Evolutionary conservation across 2,797 vertebrate species (phyloP), one percentile per base, ranked within the genome.

Genomic region (Silurus aristotelis): DNA sequence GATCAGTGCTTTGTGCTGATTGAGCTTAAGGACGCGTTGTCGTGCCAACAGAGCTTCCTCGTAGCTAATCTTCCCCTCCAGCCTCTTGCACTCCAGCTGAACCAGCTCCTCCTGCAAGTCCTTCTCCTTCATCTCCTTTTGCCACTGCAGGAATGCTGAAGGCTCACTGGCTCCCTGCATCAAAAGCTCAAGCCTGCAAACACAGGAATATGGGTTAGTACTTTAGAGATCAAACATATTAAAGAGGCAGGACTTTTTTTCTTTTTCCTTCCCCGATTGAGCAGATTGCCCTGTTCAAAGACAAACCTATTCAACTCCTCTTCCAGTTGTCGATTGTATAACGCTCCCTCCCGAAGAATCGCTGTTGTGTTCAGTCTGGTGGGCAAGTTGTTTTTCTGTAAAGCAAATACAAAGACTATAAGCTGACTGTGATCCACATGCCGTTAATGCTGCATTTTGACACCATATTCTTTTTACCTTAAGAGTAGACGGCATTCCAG

Each of bases 351-450:
- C 77, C 98, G 95, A 87, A 98, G 91, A 89, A 98, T 96, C 84
- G 96, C 93, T 0, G 98, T 94, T 1, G 94, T 93, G 90, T 99
- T 99, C 88, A 99, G 92, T 93, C 95, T 97, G 89, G 98, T 92
- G 0, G 96, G 94, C 87, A 92, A 66, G 22, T 84, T 94, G 85
- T 93, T 92, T 17, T 84, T 90, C 97, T 98, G 91, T 71, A 15
- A 80, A 87, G 61, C 15, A 86, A 58, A 91, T 55, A 88, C 82
- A 82, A 46, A 77, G 31, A 64, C 17, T 48, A 70, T 15, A 72
- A 56, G 19, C 66, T 75, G 31, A 10, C 48, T 46, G 20, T 38
- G 17, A 15, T 55, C 46, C 25, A 31, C 15, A 68, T 67, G n/a
- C 67, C 27, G 52, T 66, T 61, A 43, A 46, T n/a, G n/a, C 31